Evolutionary conservation across 1,140 invertebrate species (phyloP).

Genomic region (Bombus confusus): DNA sequence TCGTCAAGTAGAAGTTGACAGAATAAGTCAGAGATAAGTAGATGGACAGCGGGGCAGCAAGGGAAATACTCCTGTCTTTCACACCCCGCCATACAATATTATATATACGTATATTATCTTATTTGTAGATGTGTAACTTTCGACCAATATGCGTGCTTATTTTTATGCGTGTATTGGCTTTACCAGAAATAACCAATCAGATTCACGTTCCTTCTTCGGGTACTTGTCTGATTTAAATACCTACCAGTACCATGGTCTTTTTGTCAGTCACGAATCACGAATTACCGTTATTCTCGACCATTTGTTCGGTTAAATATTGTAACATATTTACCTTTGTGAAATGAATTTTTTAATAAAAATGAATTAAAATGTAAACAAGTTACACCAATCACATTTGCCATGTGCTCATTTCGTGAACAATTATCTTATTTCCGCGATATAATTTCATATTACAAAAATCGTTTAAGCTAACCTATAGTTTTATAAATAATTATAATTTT

Average conservation of each 20-base stretch:
- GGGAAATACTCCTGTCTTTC: too few species aligned
- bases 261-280: neutral
- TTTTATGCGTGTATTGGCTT: neutral
- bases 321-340: neutral
- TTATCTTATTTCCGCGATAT: constrained; percentile 29
- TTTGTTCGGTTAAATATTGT: neutral
- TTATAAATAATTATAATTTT: neutral
- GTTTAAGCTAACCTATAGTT: constrained; percentile 18
- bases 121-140: too few species aligned
- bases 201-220: neutral
- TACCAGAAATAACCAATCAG: neutral
- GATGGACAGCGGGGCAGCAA: too few species aligned
- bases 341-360: neutral
- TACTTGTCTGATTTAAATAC: neutral
- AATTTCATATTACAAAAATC: too few species aligned
- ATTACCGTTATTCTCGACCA: neutral
- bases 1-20: neutral
- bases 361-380: neutral
- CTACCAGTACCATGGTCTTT: neutral
- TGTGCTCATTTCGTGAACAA: neutral
- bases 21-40: too few species aligned
- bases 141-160: neutral
- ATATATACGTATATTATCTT: too few species aligned
- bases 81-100: too few species aligned
- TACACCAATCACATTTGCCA: neutral